Conservation (phyloP, 1,140 invertebrate genomes). For the Drosophila paulistorum region DNA sequence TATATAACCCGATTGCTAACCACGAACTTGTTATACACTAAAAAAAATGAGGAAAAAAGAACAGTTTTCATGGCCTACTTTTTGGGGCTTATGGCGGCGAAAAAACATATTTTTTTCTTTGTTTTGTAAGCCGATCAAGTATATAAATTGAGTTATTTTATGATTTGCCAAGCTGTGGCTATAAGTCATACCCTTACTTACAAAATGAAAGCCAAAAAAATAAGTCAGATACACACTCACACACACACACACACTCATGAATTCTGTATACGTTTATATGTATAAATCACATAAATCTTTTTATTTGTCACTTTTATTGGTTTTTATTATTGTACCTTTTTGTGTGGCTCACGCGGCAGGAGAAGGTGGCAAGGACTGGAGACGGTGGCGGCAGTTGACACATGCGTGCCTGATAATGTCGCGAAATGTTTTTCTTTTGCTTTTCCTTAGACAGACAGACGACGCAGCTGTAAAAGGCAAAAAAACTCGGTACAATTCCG, state of each 20-base stretch:
- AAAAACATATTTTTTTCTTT: neutral
- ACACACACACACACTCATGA: conserved; percentile 18
- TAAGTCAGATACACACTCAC: conserved; percentile 30
- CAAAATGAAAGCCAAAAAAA: conserved; percentile 25
- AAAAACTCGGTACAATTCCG: neutral
- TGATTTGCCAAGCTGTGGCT: conserved; percentile 8
- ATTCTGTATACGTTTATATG: neutral
- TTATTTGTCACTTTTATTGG: conserved; percentile 81
- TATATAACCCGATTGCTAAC: neutral
- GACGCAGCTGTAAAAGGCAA: conserved; percentile 41
- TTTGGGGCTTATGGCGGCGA: neutral
- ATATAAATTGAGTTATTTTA: conserved; percentile 14
- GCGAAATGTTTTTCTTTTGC: conserved; percentile 41
- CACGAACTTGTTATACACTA: conserved; percentile 9
- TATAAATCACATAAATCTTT: conserved; percentile 76
- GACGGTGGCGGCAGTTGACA: conserved; percentile 61
- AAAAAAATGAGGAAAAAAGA: neutral
- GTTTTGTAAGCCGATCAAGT: conserved; percentile 1
- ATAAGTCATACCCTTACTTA: conserved; percentile 14
- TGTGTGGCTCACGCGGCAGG: conserved; percentile 18
- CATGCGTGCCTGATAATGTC: conserved; percentile 76
- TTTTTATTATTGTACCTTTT: conserved; percentile 81
- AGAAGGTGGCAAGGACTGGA: neutral
- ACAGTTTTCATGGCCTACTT: neutral
- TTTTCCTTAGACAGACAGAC: conserved; percentile 46